A percentile compares a stretch with the other conserved stretches of the same genome.
Evolutionary conservation across 1,140 invertebrate genomes (phyloP).

Genomic region (Brachionus sp.): DNA sequence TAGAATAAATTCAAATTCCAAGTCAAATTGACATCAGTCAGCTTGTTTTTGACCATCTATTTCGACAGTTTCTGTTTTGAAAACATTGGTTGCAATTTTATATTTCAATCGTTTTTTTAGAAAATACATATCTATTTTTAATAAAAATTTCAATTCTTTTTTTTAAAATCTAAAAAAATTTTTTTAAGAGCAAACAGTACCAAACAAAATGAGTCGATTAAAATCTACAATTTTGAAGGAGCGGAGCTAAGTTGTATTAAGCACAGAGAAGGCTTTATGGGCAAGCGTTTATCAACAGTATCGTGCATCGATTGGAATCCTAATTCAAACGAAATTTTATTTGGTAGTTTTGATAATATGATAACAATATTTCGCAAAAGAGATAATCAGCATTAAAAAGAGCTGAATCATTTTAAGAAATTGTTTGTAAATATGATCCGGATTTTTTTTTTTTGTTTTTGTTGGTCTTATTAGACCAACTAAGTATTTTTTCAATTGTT

Average conservation of each 20-base stretch:
- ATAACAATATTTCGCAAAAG: conserved; percentile 7
- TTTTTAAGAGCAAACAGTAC: conserved; percentile 23
- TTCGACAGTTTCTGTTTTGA: too few species aligned
- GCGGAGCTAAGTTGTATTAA: conserved; percentile 3
- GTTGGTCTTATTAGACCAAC: neutral
- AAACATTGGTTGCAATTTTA: too few species aligned
- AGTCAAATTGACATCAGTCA: too few species aligned
- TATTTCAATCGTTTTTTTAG: too few species aligned
- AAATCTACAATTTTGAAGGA: conserved; percentile 34
- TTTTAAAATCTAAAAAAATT: neutral
- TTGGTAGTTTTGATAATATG: conserved; percentile 20
- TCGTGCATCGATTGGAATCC: conserved; percentile 39
- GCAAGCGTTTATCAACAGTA: conserved; percentile 15
- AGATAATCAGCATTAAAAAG: neutral
- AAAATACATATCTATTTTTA: too few species aligned
- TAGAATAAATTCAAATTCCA: too few species aligned
- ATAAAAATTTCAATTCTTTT: too few species aligned
- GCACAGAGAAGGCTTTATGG: conserved; percentile 36
- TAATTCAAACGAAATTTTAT: conserved; percentile 15
- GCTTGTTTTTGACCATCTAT: too few species aligned
- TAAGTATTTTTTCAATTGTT: neutral
- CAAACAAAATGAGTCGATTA: conserved; percentile 37
- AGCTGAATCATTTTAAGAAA: neutral
- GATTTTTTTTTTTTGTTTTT: neutral
- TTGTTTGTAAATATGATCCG: neutral